These are phyloP conservation scores for Tetrapedia diversipes DNA, from an alignment of 2,888 invertebrate genomes.

Conservation along the genomic window DNA sequence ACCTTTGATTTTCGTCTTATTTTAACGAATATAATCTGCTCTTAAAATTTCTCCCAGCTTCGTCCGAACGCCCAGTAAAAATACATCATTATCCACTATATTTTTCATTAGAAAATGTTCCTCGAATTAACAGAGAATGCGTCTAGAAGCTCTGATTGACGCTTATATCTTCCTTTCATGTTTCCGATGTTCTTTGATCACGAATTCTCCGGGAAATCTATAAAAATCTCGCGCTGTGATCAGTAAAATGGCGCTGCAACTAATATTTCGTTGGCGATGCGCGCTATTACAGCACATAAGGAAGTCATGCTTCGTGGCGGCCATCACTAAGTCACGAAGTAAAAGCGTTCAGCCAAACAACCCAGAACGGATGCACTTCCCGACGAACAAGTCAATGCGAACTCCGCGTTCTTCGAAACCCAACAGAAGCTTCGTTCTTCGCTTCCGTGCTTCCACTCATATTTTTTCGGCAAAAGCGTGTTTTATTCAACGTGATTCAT, in stretches of 20 bases:
- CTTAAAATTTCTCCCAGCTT: too few species aligned
- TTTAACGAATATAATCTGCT: too few species aligned
- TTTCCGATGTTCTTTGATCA: neutral
- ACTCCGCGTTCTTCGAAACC: slow-evolving; percentile 40
- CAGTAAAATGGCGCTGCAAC: neutral
- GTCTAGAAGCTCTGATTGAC: too few species aligned
- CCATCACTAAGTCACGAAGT: slow-evolving; percentile 28
- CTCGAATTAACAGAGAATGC: too few species aligned
- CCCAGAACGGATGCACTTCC: slow-evolving; percentile 39
- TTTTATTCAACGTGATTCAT: slow-evolving; percentile 8
- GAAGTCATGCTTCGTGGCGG: neutral
- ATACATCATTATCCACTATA: too few species aligned
- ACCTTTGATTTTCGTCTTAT: too few species aligned
- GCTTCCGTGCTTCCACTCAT: slow-evolving; percentile 20
- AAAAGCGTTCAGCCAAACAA: slow-evolving; percentile 38
- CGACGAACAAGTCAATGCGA: slow-evolving; percentile 42
- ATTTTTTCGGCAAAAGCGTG: slow-evolving; percentile 29
- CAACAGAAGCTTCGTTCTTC: slow-evolving; percentile 13
- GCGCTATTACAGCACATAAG: neutral
- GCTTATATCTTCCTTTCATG: too few species aligned
- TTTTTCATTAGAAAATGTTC: neutral
- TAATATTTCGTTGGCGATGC: slow-evolving; percentile 8
- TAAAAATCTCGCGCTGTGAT: slow-evolving; percentile 1
- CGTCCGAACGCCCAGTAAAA: too few species aligned
- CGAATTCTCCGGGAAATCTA: neutral